phyloP scores from a whole-genome alignment of 2,113 vertebrate species.

The Perca fluviatilis region DNA sequence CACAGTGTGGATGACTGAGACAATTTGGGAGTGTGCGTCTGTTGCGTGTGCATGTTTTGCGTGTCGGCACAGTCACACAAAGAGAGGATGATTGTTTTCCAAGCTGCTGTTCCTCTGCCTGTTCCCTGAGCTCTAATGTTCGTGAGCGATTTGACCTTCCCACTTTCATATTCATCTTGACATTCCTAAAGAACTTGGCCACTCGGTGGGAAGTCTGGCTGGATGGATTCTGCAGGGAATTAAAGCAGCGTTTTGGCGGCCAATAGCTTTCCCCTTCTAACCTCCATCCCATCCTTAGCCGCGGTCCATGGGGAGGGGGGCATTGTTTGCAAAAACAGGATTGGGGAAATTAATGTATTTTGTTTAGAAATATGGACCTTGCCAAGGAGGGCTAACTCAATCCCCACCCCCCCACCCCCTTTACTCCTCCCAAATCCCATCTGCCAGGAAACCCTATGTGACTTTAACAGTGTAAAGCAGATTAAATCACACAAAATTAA shows the following conservation, averaged over 20 bases:
- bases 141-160: conserved; percentile 82
- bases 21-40: conserved; percentile 51
- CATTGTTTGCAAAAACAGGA: conserved; percentile 80
- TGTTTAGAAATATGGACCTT: conserved; percentile 79
- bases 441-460: conserved; percentile 71
- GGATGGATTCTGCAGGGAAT: conserved; percentile 80
- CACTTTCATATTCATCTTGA: conserved; percentile 81
- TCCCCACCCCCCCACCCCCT: conserved; percentile 1
- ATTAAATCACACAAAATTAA: conserved; percentile 79
- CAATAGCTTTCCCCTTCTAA: conserved; percentile 73
- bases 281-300: conserved; percentile 77
- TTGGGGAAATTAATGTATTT: conserved; percentile 82
- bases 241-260: conserved; percentile 73
- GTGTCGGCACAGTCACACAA: conserved; percentile 64
- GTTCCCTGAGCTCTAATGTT: conserved; percentile 76
- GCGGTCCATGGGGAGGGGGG: conserved; percentile 69
- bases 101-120: conserved; percentile 73
- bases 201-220: conserved; percentile 85
- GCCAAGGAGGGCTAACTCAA: conserved; percentile 72
- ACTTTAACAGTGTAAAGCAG: conserved; percentile 76
- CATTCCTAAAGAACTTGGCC: conserved; percentile 85
- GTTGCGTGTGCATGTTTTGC: conserved; percentile 59
- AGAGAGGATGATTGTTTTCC: conserved; percentile 77
- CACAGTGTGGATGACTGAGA: conserved; percentile 63
- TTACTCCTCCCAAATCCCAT: conserved; percentile 68